A percentile compares a stretch with the other conserved stretches of the same genome.
Conservation (phyloP, 2,888 invertebrate species). For the Lasioglossum malachurum region DNA sequence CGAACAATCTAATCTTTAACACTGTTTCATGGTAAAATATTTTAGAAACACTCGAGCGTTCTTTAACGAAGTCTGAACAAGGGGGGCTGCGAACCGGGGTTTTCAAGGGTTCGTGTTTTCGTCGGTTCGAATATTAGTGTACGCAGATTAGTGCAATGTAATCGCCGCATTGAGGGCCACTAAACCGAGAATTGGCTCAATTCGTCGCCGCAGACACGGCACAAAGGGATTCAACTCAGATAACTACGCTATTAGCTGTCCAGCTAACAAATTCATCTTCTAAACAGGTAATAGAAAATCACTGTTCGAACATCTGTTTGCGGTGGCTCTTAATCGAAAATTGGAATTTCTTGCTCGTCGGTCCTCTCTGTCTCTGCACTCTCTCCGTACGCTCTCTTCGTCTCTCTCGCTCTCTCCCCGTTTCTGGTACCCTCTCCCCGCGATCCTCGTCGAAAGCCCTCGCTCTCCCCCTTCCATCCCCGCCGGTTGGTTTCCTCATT, state of each 20-base stretch:
- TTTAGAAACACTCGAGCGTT: not conserved
- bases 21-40: not conserved
- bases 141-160: not conserved
- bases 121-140: not conserved
- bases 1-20: not conserved
- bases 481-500: conserved; percentile 20
- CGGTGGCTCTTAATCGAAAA: not conserved
- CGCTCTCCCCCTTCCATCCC: conserved; percentile 13
- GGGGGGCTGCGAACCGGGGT: not conserved
- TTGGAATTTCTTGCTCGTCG: not conserved
- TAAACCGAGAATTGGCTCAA: conserved; percentile 14
- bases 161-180: conserved; percentile 5
- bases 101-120: not conserved
- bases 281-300: not conserved
- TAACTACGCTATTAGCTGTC: not conserved
- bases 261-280: not conserved
- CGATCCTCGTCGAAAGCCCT: not conserved
- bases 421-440: not conserved
- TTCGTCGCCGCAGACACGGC: not conserved
- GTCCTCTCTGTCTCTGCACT: not conserved
- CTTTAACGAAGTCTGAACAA: not conserved
- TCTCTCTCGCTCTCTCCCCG: not conserved
- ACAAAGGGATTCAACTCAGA: conserved; percentile 1
- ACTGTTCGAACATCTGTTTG: not conserved
- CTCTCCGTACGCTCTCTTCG: not conserved